phyloP scores from a whole-genome alignment of 1,140 invertebrate species.

The Sycobia sp. region DNA sequence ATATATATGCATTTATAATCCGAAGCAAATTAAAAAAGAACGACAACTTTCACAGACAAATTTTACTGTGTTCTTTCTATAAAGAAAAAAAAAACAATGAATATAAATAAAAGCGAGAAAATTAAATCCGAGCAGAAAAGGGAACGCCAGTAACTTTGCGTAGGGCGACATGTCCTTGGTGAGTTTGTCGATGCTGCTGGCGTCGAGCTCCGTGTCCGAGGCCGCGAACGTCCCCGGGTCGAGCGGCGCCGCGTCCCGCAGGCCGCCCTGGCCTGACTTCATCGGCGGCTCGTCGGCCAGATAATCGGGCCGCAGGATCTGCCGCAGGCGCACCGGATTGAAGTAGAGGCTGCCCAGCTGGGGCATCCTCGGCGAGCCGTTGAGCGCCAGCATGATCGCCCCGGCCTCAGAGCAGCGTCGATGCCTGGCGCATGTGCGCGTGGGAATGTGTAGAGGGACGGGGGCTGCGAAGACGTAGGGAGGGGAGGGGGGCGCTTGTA shows the following conservation, averaged over 20 bases:
- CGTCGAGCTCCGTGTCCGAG: too few species aligned
- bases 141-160: too few species aligned
- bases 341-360: slow-evolving; percentile 14
- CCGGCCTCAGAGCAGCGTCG: too few species aligned
- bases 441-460: too few species aligned
- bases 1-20: background rate
- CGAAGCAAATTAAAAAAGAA: background rate
- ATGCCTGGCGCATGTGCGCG: too few species aligned
- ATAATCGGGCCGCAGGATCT: background rate
- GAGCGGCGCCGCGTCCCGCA: too few species aligned
- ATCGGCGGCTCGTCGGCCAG: background rate
- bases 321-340: background rate
- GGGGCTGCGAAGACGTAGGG: too few species aligned
- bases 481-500: too few species aligned
- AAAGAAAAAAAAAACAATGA: background rate
- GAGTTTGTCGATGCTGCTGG: background rate
- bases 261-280: too few species aligned
- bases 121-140: too few species aligned
- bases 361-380: background rate
- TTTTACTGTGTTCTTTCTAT: background rate
- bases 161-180: background rate
- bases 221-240: too few species aligned
- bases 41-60: background rate
- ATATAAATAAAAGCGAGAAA: too few species aligned
- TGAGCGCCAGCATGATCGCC: slow-evolving; percentile 8